Evolutionary conservation across 2,113 vertebrate genomes (phyloP), one percentile per base, ranked within the genome.

Genomic region (Calidris pugnax): DNA sequence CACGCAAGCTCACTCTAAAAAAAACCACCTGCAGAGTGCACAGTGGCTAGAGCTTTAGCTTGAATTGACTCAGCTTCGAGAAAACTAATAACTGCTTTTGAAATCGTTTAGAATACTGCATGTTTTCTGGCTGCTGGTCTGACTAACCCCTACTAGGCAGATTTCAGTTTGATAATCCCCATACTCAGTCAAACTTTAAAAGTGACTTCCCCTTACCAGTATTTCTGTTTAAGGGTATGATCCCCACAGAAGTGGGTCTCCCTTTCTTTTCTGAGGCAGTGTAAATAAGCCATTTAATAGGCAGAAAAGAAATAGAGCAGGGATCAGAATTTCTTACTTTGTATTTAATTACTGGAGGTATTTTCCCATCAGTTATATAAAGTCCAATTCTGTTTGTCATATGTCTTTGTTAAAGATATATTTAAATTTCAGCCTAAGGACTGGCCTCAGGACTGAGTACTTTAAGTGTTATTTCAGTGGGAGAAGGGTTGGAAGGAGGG

Each of bases 161-260:
- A 96, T 97, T 97, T 97, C 95, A 92, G 95, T 97, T 97, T 96
- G 95, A 96, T 95, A 95, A 93, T 87, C 21, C 51, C 1, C 6
- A 48, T 35, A 84, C 17, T n/a, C 53, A 68, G 26, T n/a, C 27
- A 89, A 28, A 35, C 30, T 85, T 91, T 76, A 86, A 67, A 78
- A 91, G 39, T 41, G 16, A 80, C 26, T 94, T 94, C 43, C 41
- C 30, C 14, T 89, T 66, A 48, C 64, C 67, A 55, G 78, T 79
- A 48, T 50, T 86, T 77, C 69, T 85, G 11, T 68, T 81, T 87
- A 30, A 55, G 55, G 23, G 16, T 57, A 20, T 37, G 62, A 91
- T 35, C 37, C 10, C 43, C 32, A 63, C 16, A 11, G 23, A 55
- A 78, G 24, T 67, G 23, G n/a, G 13, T 56, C 22, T 86, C 47